Evolutionary conservation across 2,797 vertebrate genomes (phyloP), one percentile per base, ranked within the genome.

Genomic region (Thamnophis elegans): DNA sequence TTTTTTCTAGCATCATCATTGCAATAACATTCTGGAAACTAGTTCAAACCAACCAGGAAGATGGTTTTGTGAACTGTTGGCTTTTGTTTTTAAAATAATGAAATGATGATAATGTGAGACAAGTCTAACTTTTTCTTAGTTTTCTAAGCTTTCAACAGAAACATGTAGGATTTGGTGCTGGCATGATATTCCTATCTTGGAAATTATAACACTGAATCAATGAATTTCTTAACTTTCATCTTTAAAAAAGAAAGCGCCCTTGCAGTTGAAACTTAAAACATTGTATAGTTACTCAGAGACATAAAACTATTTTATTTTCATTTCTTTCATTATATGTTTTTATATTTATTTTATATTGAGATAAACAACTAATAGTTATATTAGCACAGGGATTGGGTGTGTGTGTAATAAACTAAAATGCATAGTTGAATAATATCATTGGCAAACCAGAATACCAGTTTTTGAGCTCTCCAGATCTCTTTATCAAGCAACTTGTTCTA

Each of bases 21-120:
- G n/a, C 59, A 58, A 92, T 18, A 59, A 62, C 26, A 78, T 93
- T 93, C 94, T 90, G 89, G 91, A 58, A 95, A 95, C 16, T 2
- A 90, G 2, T 95, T 4, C 26, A 82, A 89, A 88, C 42, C n/a
- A 13, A 22, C 36, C 2, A 26, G 4, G 32, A 56, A 56, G 26
- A 55, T n/a, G 42, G 51, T 3, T 65, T 55, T 86, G 8, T 1
- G 3, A 68, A 28, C 55, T 73, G 26, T 54, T 62, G 13, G n/a
- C 42, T 91, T 18, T 55, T n/a, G n/a, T 87, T 32, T 62, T 90
- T 87, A 2, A 5, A 47, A 82, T 73, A 51, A 18, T 36, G 22
- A 55, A 42, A 32, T 32, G 32, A 56, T 55, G 85, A 90, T 73
- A 54, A 86, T 90, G 42, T 4, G 86, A 62, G 32, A 68, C 85